A percentile compares a stretch with the other conserved stretches of the same genome.
Evolutionary conservation across 2,113 vertebrate genomes (phyloP).

Genomic region (Corythoichthys haematopterus): DNA sequence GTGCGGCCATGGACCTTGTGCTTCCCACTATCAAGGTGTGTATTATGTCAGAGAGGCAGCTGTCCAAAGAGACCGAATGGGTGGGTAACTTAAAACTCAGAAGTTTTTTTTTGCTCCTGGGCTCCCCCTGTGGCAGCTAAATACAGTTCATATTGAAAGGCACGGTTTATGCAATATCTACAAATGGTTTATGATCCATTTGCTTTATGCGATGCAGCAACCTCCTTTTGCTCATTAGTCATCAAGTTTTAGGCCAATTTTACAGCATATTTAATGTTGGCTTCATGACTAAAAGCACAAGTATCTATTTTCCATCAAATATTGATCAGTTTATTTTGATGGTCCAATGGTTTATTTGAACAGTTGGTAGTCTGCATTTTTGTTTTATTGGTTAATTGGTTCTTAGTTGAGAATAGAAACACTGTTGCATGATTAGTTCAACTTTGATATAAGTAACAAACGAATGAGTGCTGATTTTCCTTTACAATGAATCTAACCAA

Average conservation of each 20-base stretch:
- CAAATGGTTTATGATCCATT: too few relatives aligned
- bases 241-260: neutral
- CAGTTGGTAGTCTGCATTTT: neutral
- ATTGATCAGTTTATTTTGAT: neutral
- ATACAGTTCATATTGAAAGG: neutral
- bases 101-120: neutral
- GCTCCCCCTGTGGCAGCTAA: neutral
- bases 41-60: constrained; percentile 5
- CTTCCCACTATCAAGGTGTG: constrained; percentile 92
- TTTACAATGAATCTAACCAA: too few relatives aligned
- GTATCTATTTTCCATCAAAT: neutral
- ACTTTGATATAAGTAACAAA: too few relatives aligned
- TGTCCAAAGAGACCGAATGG: neutral
- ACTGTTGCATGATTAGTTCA: too few relatives aligned
- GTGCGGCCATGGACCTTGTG: constrained; percentile 88
- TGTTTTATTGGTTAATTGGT: neutral
- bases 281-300: neutral
- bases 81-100: neutral
- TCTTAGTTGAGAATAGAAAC: neutral
- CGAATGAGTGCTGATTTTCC: too few relatives aligned
- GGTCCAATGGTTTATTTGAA: neutral
- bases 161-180: neutral
- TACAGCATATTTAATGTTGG: neutral
- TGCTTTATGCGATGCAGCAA: neutral
- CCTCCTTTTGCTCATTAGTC: neutral